Percentiles rank a stretch among this genome's conserved stretches.
Conservation (phyloP, 2,888 invertebrate genomes). For the Mechanitis mazaeus region DNA sequence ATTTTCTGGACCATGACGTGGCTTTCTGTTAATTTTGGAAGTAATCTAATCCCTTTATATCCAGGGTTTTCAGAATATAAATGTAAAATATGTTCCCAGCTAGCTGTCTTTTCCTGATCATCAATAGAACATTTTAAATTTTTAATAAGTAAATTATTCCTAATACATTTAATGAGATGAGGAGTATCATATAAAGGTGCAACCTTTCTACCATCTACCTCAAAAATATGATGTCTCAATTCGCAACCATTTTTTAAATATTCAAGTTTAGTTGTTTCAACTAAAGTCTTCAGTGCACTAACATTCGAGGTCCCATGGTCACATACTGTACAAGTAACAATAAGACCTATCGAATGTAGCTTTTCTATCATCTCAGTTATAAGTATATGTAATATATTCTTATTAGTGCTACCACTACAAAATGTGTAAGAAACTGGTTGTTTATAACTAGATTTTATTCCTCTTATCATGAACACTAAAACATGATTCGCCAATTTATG, state of each 20-base stretch:
- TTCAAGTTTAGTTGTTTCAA: constrained; percentile 15
- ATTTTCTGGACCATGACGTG: constrained; percentile 31
- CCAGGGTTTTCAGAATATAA: constrained; percentile 28
- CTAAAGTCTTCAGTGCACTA: constrained; percentile 20
- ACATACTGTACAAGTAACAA: constrained; percentile 25
- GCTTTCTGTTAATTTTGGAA: constrained; percentile 32
- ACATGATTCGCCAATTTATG: constrained; percentile 23
- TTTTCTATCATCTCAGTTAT: constrained; percentile 16
- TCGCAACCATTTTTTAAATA: constrained; percentile 13
- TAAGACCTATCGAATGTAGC: constrained; percentile 20
- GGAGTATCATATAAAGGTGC: constrained; percentile 18
- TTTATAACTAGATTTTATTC: constrained; percentile 26
- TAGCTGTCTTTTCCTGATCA: constrained; percentile 24
- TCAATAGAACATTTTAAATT: constrained; percentile 24
- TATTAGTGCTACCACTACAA: constrained; percentile 20
- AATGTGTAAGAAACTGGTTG: constrained; percentile 25
- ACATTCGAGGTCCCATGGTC: constrained; percentile 27
- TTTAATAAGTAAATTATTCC: constrained; percentile 27
- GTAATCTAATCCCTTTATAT: constrained; percentile 30
- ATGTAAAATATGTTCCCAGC: constrained; percentile 33
- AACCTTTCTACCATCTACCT: constrained; percentile 13
- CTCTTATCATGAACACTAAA: constrained; percentile 27
- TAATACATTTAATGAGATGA: constrained; percentile 23
- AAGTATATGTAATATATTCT: constrained; percentile 10
- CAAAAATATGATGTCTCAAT: constrained; percentile 11